Conservation (phyloP, 2,113 vertebrate species). For the Myrmophylax atrothorax region DNA sequence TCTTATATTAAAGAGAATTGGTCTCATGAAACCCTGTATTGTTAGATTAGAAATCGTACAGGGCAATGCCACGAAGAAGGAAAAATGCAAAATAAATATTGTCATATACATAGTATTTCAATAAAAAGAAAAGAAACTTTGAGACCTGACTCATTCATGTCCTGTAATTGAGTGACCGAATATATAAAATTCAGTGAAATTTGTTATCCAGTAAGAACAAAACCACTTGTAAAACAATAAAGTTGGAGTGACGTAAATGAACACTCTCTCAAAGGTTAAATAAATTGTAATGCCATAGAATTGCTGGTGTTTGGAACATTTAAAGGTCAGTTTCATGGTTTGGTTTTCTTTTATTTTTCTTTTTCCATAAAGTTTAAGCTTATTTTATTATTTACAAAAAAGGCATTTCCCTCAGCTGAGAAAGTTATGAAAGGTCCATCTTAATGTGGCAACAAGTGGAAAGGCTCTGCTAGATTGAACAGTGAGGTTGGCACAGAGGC, state of each 20-base stretch:
- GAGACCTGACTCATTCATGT: neutral
- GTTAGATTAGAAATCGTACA: neutral
- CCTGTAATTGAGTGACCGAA: neutral
- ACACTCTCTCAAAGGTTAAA: conserved; percentile 77
- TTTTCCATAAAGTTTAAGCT: conserved; percentile 5
- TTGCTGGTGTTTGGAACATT: conserved; percentile 60
- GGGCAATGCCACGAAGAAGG: neutral
- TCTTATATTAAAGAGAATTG: neutral
- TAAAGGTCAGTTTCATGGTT: conserved; percentile 72
- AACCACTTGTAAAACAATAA: conserved; percentile 38
- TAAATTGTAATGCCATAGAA: conserved; percentile 73
- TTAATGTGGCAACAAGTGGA: neutral
- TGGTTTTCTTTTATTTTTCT: neutral
- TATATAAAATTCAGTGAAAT: neutral
- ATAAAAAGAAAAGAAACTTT: neutral
- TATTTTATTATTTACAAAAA: conserved; percentile 39
- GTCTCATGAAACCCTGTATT: neutral
- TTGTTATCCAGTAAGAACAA: neutral
- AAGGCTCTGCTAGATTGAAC: neutral
- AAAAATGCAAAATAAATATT: neutral
- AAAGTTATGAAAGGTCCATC: neutral
- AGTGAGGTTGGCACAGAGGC: neutral
- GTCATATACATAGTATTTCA: neutral
- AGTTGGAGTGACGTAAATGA: conserved; percentile 69
- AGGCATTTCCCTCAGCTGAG: neutral